Evolutionary conservation across 2,888 invertebrate species (phyloP).

Genomic region (Entomobrya multifasciata): DNA sequence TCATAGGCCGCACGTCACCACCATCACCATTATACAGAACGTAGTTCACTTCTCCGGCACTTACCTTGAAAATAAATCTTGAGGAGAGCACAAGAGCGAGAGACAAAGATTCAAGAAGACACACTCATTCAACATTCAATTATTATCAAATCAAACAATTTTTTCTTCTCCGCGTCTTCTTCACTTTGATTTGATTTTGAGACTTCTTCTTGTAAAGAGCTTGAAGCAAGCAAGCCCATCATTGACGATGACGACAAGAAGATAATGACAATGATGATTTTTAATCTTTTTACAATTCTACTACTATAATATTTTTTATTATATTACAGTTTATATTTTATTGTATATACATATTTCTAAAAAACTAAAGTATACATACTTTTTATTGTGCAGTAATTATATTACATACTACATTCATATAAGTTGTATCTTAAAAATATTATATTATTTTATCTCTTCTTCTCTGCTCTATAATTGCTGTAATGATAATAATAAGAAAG

Average conservation of each 20-base stretch:
- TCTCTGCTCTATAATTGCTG: conserved; percentile 33
- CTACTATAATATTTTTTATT: background rate
- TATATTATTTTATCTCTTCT: background rate
- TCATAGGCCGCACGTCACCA: too few species aligned
- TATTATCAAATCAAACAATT: conserved; percentile 51
- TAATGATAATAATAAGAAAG: conserved; percentile 40
- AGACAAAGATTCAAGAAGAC: too few species aligned
- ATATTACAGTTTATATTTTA: too few species aligned
- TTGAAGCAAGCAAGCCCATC: conserved; percentile 46
- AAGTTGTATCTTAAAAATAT: background rate
- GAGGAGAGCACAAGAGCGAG: too few species aligned
- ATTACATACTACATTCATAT: background rate
- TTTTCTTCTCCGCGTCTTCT: too few species aligned
- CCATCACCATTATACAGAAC: too few species aligned
- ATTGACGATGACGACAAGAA: too few species aligned
- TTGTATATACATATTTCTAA: too few species aligned
- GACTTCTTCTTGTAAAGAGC: too few species aligned
- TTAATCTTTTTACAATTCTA: conserved; percentile 47
- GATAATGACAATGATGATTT: conserved; percentile 18
- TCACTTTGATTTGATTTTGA: too few species aligned
- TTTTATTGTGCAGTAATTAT: too few species aligned
- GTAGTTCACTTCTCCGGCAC: conserved; percentile 27
- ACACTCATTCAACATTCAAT: conserved; percentile 56
- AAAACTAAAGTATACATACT: too few species aligned
- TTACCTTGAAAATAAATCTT: conserved; percentile 56